Percentiles rank a stretch among this genome's conserved stretches.
phyloP scores from a whole-genome alignment of 2,888 invertebrate genomes.

The Candidula unifasciata region DNA sequence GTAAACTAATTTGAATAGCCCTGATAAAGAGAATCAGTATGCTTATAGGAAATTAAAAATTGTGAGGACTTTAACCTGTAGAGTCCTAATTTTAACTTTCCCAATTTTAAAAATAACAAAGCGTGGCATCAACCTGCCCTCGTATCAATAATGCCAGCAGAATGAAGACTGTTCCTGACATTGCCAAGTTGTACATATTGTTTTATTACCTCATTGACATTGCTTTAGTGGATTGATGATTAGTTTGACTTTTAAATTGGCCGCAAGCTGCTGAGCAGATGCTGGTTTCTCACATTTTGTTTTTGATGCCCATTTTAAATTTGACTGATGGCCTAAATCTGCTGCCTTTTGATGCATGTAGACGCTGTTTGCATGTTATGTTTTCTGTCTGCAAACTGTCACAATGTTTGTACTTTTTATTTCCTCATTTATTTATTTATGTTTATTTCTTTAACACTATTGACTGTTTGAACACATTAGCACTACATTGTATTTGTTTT shows the following conservation, averaged over 20 bases:
- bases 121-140: background rate
- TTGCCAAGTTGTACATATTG: background rate
- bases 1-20: too few relatives aligned
- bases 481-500: too few relatives aligned
- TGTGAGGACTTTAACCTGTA: too few relatives aligned
- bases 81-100: background rate
- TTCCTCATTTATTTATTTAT: background rate
- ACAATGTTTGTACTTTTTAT: too few relatives aligned
- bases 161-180: background rate
- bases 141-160: background rate
- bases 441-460: conserved; percentile 24
- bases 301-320: conserved; percentile 1
- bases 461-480: too few relatives aligned
- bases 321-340: background rate
- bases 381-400: background rate
- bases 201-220: background rate
- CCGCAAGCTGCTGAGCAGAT: background rate
- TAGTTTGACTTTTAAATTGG: background rate
- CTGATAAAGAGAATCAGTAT: too few relatives aligned
- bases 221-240: background rate
- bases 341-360: background rate
- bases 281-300: background rate
- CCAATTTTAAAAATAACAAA: background rate
- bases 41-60: too few relatives aligned
- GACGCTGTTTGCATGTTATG: conserved; percentile 2